Base-by-base conservation (phyloP, 2,113 vertebrate genomes). In the Miniopterus natalensis region DNA sequence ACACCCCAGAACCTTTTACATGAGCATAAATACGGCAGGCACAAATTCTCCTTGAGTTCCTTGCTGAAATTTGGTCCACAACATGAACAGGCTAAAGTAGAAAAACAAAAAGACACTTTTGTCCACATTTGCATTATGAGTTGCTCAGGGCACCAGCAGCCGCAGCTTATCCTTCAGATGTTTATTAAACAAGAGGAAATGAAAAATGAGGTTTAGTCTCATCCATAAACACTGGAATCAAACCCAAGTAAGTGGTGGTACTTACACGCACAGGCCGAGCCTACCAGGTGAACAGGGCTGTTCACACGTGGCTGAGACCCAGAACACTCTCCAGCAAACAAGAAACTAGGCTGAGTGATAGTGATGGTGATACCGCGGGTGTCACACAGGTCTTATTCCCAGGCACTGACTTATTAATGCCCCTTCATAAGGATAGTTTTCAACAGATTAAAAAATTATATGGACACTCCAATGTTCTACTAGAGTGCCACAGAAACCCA, bases 1-100 rank as follows among this genome's bases (percentile, higher is more conserved):
- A 84, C 55, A 6, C 83, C 8, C 70, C 31, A 66, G 63, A 68
- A 74, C 79, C 96, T 96, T 98, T 97, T 96, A 97, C 86, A 96
- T 93, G 96, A 97, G 95, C 96, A 97, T 97, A 98, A 98, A 98
- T 97, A 98, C 3, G 97, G 96, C 95, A 98, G 95, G 96, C 95
- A 97, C 92, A 97, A 97, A 2, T 96, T 97, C 96, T 97, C 96
- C 97, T 98, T 77, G 14, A 98, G 95, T 96, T 98, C 95, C 95
- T 95, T 93, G 97, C 84, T 97, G 93, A 97, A 97, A 97, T 98
- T 98, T 98, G 97, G 98, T 98, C 96, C 94, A 0, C 47, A 0
- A 45, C 95, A 81, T 94, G 94, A 97, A 95, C 40, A 61, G 80
- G 89, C 75, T 88, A 0, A 1, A 75, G 74, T 75, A 92, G 84